A percentile compares a stretch with the other conserved stretches of the same genome.
Evolutionary conservation across 2,113 vertebrate genomes (phyloP).

Genomic region (Ptyas mucosa): DNA sequence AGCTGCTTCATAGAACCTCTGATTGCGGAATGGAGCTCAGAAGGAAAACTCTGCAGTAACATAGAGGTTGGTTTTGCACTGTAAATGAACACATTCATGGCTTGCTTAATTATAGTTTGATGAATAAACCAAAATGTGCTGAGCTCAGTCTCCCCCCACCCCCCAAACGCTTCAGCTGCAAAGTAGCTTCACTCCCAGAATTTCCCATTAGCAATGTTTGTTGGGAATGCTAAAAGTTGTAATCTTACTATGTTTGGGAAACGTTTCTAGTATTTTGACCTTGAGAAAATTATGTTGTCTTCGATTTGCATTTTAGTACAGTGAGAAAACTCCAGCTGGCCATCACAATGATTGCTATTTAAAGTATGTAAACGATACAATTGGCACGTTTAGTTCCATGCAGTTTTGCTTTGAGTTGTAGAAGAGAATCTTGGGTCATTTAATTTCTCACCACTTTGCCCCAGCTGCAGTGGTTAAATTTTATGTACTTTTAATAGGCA

Average conservation of each 20-base stretch:
- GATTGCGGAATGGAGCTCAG: background rate
- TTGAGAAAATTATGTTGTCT: background rate
- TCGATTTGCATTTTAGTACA: background rate
- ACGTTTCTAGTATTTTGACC: background rate
- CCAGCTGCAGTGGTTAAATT: background rate
- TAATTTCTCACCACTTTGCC: background rate
- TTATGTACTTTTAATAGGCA: background rate
- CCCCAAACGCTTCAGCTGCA: background rate
- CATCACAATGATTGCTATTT: background rate
- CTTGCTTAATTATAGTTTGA: background rate
- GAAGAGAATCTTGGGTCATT: background rate
- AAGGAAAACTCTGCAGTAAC: background rate
- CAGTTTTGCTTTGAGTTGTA: background rate
- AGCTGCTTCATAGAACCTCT: background rate
- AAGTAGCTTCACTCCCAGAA: background rate
- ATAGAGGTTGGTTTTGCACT: background rate
- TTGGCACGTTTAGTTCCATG: background rate
- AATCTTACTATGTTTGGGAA: background rate
- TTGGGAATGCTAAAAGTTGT: background rate
- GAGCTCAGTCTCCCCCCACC: background rate
- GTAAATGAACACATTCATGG: background rate
- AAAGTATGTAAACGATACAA: background rate
- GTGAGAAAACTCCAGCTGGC: background rate
- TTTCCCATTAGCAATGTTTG: background rate
- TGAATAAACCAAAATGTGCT: background rate